Conservation (phyloP, 2,888 invertebrate genomes). For the Pyrgus malvae region DNA sequence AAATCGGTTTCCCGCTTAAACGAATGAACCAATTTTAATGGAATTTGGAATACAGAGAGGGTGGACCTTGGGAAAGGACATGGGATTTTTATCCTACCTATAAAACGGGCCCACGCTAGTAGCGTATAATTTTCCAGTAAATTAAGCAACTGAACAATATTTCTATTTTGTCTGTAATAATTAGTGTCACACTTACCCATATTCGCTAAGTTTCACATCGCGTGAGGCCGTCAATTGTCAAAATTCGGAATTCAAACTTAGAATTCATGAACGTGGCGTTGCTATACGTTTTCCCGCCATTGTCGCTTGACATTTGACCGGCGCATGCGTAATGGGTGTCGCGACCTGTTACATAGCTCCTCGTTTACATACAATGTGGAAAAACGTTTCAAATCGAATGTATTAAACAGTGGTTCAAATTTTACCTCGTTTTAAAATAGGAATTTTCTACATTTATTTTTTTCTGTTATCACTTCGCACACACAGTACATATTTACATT, state of each 20-base stretch:
- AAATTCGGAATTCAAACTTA: slow-evolving; percentile 20
- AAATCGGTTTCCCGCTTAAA: too few species aligned
- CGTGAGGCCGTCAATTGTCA: slow-evolving; percentile 7
- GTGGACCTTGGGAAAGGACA: too few species aligned
- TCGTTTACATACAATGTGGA: slow-evolving; percentile 71
- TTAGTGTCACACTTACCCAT: background rate
- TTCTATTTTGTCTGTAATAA: too few species aligned
- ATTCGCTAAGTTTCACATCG: slow-evolving; percentile 14
- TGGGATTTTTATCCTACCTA: too few species aligned
- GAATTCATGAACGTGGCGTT: slow-evolving; percentile 35
- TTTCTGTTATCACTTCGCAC: too few species aligned
- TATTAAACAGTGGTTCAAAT: slow-evolving; percentile 19
- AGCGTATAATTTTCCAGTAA: too few species aligned
- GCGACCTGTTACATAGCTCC: slow-evolving; percentile 54
- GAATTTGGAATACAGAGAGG: too few species aligned
- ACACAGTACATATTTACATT: too few species aligned
- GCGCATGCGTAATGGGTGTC: slow-evolving; percentile 71
- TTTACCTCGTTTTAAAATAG: background rate
- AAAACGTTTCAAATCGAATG: slow-evolving; percentile 37
- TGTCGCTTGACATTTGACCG: slow-evolving; percentile 72
- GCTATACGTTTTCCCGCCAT: slow-evolving; percentile 47
- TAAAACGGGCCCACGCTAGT: too few species aligned
- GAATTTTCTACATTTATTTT: background rate
- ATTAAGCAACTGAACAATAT: too few species aligned
- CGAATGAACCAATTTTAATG: too few species aligned